Evolutionary conservation across 2,113 vertebrate species (phyloP), one percentile per base, ranked within the genome.

Genomic region (Okapia johnstoni): DNA sequence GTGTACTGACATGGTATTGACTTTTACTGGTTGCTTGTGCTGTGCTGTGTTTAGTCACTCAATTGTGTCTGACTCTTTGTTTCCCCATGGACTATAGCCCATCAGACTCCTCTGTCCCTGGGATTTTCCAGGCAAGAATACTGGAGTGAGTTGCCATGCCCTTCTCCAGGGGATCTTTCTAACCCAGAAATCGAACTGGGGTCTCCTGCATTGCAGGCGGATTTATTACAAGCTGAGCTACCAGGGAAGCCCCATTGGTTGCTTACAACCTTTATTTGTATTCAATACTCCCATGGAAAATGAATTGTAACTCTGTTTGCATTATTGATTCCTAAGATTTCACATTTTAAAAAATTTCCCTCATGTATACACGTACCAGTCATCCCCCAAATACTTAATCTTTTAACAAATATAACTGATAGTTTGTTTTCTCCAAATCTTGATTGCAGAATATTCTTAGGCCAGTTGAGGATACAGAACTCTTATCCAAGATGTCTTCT

Each of bases 371-470:
- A 92, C 77, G 6, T 40, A 61, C 36, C 52, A 33, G 25, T 97
- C 70, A 97, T 28, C 28, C 52, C 79, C 26, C 76, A 94, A 61
- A 55, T 93, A 60, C 28, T 86, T 60, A 60, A 66, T 54, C 25
- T 96, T 88, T 95, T 85, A 97, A 85, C 77, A 88, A 91, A 85
- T 92, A 58, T 89, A 96, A 48, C 11, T 80, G 61, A 46, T 92
- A 85, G 79, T 88, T 92, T 77, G 30, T 85, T 80, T 89, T 95
- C 28, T 88, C 25, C 50, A 85, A 73, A 94, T 85, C n/a, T 58
- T 95, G 30, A 87, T 48, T 88, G 1, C 76, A 19, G 15, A 83
- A 87, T 81, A 16, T 91, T 63, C 40, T 94, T 15, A 91, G 58
- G 89, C 17, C 23, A 96, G 21, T 90, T 33, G 43, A 12, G 80